Base-by-base conservation (phyloP, 2,888 invertebrate species). In the Dorcus parallelipipedus region DNA sequence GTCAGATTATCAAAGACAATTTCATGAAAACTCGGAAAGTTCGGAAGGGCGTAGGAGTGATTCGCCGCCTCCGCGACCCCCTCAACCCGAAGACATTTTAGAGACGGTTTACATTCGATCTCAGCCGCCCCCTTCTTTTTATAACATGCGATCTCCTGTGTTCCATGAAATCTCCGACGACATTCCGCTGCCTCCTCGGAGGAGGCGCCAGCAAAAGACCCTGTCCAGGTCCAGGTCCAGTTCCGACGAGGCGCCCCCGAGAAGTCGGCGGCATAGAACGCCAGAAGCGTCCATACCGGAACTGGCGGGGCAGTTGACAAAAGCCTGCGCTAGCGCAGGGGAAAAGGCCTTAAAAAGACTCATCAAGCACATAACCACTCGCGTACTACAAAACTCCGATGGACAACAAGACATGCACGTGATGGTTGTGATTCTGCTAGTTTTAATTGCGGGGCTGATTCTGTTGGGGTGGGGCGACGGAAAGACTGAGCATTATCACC, bases 391-490 rank as follows among this genome's bases (percentile, higher is more conserved):
- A 63, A 83, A 83, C 49, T 82, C 85, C 6, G 85, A 90, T 65
- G 85, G 87, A 69, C 85, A 90, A 67, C 86, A 87, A 61, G 88
- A 90, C 71, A 81, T 89, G 60, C 89, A 90, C 71, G 86, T 91
- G 71, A 87, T 90, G 4, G 81, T 92, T 68, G 87, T 92, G 56
- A 88, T 93, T 71, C 84, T 93, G 62, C 82, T 94, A 59, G 84
- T 93, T 52, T 80, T 93, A 62, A 84, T 93, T 40, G 89, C 90
- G 52, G 90, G 89, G 10, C 81, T 93, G 59, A 83, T 93, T 62
- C 82, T 93, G 77, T 82, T 91, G 64, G 86, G 90, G 52, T 83
- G 89, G 59, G 87, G 89, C 60, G 86, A 86, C 64, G 80, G 80
- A 51, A 81, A 80, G 61, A 86, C 87, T 51, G 84, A 90, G 64